A percentile compares a stretch with the other conserved stretches of the same genome.
Conservation (phyloP, 2,113 vertebrate genomes). For the zebrafish (Danio rerio) region GRCz12tu NC_133189.1:26818501-26819000, state of each 20-base stretch:
- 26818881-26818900: not conserved
- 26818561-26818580: conserved; percentile 48
- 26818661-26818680: conserved; percentile 10
- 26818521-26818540: conserved; percentile 40
- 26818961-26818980: no score
- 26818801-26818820: conserved; percentile 9
- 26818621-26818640: conserved; percentile 6
- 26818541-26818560: conserved; percentile 45
- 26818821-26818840: conserved; percentile 18
- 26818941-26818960: no score
- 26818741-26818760: conserved; percentile 23
- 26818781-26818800: conserved; percentile 7
- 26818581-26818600: conserved; percentile 43
- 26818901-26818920: no score
- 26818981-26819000: no score
- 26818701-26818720: conserved; percentile 43
- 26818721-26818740: conserved; percentile 51
- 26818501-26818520: conserved; percentile 21
- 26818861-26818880: not conserved
- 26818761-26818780: conserved; percentile 35
- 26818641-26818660: conserved; percentile 50
- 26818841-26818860: not conserved
- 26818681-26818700: conserved; percentile 46
- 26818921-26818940: no score
- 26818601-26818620: conserved; percentile 30